Evolutionary conservation across 2,888 invertebrate species (phyloP).

Genomic region (Patella depressa): DNA sequence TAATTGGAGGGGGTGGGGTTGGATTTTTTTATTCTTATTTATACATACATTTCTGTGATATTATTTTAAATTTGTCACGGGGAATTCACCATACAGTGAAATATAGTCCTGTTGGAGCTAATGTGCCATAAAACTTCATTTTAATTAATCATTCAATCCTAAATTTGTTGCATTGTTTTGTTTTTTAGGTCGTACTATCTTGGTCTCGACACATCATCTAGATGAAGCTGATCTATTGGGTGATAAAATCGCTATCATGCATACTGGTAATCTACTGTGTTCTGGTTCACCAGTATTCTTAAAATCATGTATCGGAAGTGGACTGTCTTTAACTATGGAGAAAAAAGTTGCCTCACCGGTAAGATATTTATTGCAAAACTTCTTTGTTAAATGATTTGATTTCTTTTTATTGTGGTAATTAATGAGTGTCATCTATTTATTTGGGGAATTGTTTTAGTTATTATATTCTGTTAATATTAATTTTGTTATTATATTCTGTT

Average conservation of each 20-base stretch:
- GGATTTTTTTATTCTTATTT: too few relatives aligned
- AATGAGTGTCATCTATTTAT: neutral
- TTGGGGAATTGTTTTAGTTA: neutral
- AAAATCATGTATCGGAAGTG: conserved; percentile 61
- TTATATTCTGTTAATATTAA: too few relatives aligned
- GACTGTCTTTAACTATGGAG: conserved; percentile 59
- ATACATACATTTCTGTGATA: too few relatives aligned
- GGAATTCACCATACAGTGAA: too few relatives aligned
- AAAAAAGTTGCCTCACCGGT: conserved; percentile 24
- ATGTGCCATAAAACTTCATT: too few relatives aligned
- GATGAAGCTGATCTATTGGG: conserved; percentile 72
- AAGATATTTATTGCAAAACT: neutral
- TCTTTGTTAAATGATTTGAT: neutral
- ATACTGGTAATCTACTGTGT: conserved; percentile 62
- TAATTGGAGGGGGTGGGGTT: too few relatives aligned
- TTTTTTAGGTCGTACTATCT: conserved; percentile 65
- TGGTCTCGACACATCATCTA: conserved; percentile 72
- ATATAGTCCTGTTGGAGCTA: too few relatives aligned
- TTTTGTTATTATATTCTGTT: too few relatives aligned
- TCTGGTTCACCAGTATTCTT: conserved; percentile 64
- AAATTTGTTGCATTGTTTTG: too few relatives aligned
- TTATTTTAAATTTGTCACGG: too few relatives aligned
- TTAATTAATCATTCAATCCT: too few relatives aligned
- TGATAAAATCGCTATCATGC: conserved; percentile 69
- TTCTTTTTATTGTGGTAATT: neutral